Base-by-base conservation (phyloP, 2,888 invertebrate species). In the Amphimallon solstitiale region DNA sequence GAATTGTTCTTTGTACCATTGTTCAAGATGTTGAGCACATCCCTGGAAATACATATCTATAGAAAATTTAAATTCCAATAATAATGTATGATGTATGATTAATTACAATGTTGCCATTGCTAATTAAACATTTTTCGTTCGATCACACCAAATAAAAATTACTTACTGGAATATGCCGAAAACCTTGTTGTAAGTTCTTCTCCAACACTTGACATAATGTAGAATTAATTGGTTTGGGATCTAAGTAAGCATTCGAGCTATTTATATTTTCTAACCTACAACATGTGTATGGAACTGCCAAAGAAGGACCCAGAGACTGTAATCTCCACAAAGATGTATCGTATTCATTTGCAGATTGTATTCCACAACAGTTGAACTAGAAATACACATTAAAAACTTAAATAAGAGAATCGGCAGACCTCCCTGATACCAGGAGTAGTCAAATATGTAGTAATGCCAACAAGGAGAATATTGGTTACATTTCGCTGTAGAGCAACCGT, bases 261-360 rank as follows among this genome's bases (percentile, higher is more conserved):
- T 83, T 79, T 12, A 81, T 78, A 74, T 88, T 87, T 64, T 87
- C 87, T 63, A 92, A 85, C 43, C 84, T 81, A 79, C 94, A 94
- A 56, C 77, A 77, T 9, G 77, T 75, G 19, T 76, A 66, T 29
- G 76, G 76, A 7, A 77, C 75, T 4, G 73, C 81, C 35, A 83
- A 75, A 59, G 81, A 77, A 38, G 80, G 86, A 0, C 92, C 91
- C 43, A 91, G 86, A 69, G 91, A 86, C 75, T 91, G 89, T 52
- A 93, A 82, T 70, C 91, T 88, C 94, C 94, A 94, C 77, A 89
- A 82, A 0, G 93, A 92, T 72, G 90, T 90, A 75, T 92, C 92
- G 81, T 92, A 94, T 84, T 94, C 93, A 67, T 88, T 87, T 5
- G 91, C 90, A 73, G 89, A 89, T 51, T 88, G 87, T 80, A 94